A percentile compares a stretch with the other conserved stretches of the same genome.
Conservation (phyloP, 2,888 invertebrate genomes). For the Tubulanus polymorphus region DNA sequence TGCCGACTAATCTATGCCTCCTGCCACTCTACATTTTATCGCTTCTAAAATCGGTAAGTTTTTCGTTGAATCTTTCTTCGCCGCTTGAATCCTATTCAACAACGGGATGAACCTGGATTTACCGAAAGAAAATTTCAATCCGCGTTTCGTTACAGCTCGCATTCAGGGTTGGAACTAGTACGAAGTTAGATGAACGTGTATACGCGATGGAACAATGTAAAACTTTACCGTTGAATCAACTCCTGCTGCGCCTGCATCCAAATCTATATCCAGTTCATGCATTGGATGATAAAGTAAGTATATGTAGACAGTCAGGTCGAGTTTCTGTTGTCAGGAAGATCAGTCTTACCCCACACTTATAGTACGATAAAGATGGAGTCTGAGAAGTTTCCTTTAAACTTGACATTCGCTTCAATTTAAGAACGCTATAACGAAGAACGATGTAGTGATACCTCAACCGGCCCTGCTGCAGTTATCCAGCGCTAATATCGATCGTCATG, state of each 20-base stretch:
- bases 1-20: slow-evolving; percentile 73
- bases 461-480: slow-evolving; percentile 81
- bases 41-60: slow-evolving; percentile 75
- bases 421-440: slow-evolving; percentile 46
- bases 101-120: background rate
- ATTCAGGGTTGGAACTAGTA: slow-evolving; percentile 82
- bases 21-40: slow-evolving; percentile 86
- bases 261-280: slow-evolving; percentile 83
- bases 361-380: no score
- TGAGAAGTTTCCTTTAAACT: no score
- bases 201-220: slow-evolving; percentile 93
- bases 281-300: slow-evolving; percentile 60
- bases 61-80: no score
- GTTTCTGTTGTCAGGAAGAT: no score
- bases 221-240: slow-evolving; percentile 71
- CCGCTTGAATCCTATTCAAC: background rate
- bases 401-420: no score
- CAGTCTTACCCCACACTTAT: no score
- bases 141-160: slow-evolving; percentile 63
- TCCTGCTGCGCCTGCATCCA: slow-evolving; percentile 85
- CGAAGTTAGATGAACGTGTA: slow-evolving; percentile 87
- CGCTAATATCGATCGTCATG: slow-evolving; percentile 67
- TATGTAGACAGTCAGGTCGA: no score
- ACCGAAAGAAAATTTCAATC: background rate
- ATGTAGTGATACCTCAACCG: slow-evolving; percentile 57